These are phyloP conservation scores for Hypomecis atomaria DNA, from an alignment of 2,888 invertebrate genomes.

Conservation along the genomic window DNA sequence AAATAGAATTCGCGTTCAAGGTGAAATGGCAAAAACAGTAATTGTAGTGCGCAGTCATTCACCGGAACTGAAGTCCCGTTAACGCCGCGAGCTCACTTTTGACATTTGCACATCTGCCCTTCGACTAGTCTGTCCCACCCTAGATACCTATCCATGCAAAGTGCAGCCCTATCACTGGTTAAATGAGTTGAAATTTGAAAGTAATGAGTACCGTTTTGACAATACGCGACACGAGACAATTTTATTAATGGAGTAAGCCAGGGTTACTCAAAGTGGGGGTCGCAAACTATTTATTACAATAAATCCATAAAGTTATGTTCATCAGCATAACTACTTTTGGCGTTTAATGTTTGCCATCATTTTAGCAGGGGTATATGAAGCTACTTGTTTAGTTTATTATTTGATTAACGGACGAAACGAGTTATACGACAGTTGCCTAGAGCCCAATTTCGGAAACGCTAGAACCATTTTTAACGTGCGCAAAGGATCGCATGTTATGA, in stretches of 20 bases:
- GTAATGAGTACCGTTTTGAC: slow-evolving; percentile 7
- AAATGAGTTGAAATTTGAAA: slow-evolving; percentile 2
- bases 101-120: slow-evolving; percentile 43
- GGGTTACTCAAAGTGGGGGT: background rate
- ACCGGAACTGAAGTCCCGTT: slow-evolving; percentile 41
- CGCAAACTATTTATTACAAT: too few species aligned
- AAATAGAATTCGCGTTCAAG: slow-evolving; percentile 34
- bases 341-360: too few species aligned
- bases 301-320: too few species aligned
- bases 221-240: slow-evolving; percentile 15
- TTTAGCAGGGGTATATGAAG: too few species aligned
- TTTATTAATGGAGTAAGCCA: slow-evolving; percentile 25
- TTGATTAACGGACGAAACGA: too few species aligned
- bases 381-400: too few species aligned
- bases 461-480: too few species aligned
- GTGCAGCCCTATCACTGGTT: background rate
- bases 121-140: slow-evolving; percentile 2
- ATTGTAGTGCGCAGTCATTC: slow-evolving; percentile 21
- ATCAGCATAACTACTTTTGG: too few species aligned
- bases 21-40: slow-evolving; percentile 21
- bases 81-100: slow-evolving; percentile 35
- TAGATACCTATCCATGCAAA: background rate
- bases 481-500: too few species aligned
- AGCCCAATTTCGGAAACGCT: too few species aligned
- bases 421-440: too few species aligned